phyloP scores from a whole-genome alignment of 1,140 invertebrate genomes.

The Apis laboriosa region DNA sequence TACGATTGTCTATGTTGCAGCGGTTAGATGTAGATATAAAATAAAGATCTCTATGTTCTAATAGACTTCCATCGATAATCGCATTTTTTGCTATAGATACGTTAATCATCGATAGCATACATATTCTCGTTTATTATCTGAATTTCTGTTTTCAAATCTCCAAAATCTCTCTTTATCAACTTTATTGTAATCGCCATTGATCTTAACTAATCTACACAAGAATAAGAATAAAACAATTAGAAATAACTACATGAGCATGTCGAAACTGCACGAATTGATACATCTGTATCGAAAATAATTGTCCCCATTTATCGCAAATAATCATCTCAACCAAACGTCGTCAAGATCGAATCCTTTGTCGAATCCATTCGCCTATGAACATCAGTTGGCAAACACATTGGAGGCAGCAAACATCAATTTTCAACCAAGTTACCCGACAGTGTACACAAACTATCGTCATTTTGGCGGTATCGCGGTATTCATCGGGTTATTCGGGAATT shows the following conservation, averaged over 20 bases:
- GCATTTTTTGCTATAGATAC: neutral
- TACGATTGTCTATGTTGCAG: neutral
- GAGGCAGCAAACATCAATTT: neutral
- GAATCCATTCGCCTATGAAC: neutral
- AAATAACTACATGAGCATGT: no score
- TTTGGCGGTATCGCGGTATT: neutral
- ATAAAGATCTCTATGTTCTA: neutral
- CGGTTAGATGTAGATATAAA: neutral
- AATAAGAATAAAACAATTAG: no score
- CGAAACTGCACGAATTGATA: no score
- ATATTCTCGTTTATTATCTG: neutral
- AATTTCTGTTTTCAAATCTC: no score
- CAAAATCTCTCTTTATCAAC: no score
- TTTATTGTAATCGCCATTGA: no score
- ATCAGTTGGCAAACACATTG: neutral
- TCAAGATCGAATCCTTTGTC: neutral
- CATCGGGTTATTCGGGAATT: neutral
- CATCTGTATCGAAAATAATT: no score
- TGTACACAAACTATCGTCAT: neutral
- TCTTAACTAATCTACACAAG: no score
- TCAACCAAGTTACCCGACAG: neutral
- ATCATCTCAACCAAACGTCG: neutral
- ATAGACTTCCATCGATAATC: neutral
- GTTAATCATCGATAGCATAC: neutral
- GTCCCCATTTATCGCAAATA: no score